Evolutionary conservation across 1,140 invertebrate species (phyloP), one percentile per base, ranked within the genome.

Genomic region (Drosophila lacteicornis): DNA sequence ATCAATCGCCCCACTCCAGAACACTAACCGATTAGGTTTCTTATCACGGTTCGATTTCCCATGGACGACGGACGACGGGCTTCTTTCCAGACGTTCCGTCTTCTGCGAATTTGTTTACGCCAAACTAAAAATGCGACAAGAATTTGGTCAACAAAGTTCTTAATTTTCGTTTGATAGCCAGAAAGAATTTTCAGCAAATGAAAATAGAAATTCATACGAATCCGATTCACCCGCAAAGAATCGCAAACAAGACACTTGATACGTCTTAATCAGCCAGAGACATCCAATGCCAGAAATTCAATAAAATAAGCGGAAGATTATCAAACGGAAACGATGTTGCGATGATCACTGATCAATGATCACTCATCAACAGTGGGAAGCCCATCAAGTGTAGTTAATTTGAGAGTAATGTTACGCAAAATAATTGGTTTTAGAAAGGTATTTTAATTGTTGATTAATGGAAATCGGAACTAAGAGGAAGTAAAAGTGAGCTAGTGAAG

Each of bases 61-160:
- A 70, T 40, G 51, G 69, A 7, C 19, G 17, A 9, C 30, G 7
- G 9, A 42, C 15, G 13, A 33, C 27, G 36, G 11, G 45, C 53
- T 55, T 22, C 53, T 30, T 73, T 60, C 67, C 30, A 73, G 69
- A 73, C 69, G 55, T 50, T 59, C 45, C 36, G 69, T 73, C 69
- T 73, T 73, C 53, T 2, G 11, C 67, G 30, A 71, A 71, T 71
- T 73, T 73, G 69, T 73, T 73, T 73, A 73, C 55, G 67, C 25
- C 67, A 7, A 73, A 73, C 27, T 0, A n/a, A 17, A 55, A 59
- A 19, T 59, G 51, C 38, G 9, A 43, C 40, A 42, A 9, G 46
- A 68, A 69, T 53, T 73, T 59, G 69, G 69, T 73, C 69, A 73
- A 73, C 69, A 73, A 70, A 70, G 49, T 66, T 68, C 62, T 70